Conservation (phyloP, 92 coral and sea anemone species). For the Paramuricea clavata region DNA sequence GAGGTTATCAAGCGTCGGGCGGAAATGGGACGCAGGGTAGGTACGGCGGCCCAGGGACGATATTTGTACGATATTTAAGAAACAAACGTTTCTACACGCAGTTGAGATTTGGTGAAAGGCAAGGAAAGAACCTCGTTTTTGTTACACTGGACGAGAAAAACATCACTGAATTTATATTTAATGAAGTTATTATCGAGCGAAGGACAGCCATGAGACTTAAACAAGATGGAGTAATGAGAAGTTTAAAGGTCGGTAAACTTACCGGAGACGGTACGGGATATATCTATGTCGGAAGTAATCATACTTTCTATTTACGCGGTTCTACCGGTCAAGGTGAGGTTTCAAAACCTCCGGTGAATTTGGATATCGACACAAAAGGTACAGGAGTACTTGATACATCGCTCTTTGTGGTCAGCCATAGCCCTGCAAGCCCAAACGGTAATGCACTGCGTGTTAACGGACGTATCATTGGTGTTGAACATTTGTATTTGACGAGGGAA, state of each 20-base stretch:
- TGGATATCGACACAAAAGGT: slow-evolving; percentile 76
- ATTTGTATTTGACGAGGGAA: slow-evolving; percentile 81
- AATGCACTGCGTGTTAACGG: slow-evolving; percentile 82
- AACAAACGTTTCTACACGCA: slow-evolving; percentile 76
- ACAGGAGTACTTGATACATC: slow-evolving; percentile 89
- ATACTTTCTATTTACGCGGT: slow-evolving; percentile 79
- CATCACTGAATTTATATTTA: slow-evolving; percentile 65
- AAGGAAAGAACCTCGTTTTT: slow-evolving; percentile 78
- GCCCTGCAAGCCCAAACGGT: slow-evolving; percentile 78
- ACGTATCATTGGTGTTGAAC: slow-evolving; percentile 77
- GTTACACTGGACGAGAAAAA: slow-evolving; percentile 83
- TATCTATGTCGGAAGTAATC: slow-evolving; percentile 80
- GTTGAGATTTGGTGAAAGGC: slow-evolving; percentile 75
- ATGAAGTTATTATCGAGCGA: slow-evolving; percentile 80
- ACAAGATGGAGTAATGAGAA: slow-evolving; percentile 52
- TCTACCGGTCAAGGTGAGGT: slow-evolving; percentile 88
- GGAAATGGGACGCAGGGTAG: slow-evolving; percentile 74
- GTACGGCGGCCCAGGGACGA: slow-evolving; percentile 96
- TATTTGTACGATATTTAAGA: slow-evolving; percentile 76
- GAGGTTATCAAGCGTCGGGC: slow-evolving; percentile 78
- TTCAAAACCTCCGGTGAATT: slow-evolving; percentile 91
- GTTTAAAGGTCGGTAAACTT: slow-evolving; percentile 70
- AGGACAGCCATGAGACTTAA: slow-evolving; percentile 83
- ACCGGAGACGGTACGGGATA: slow-evolving; percentile 95
- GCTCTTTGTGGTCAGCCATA: slow-evolving; percentile 87